Percentiles rank a stretch among this genome's conserved stretches.
Evolutionary conservation across 2,888 invertebrate species (phyloP).

Genomic region (Gryllus longicercus): DNA sequence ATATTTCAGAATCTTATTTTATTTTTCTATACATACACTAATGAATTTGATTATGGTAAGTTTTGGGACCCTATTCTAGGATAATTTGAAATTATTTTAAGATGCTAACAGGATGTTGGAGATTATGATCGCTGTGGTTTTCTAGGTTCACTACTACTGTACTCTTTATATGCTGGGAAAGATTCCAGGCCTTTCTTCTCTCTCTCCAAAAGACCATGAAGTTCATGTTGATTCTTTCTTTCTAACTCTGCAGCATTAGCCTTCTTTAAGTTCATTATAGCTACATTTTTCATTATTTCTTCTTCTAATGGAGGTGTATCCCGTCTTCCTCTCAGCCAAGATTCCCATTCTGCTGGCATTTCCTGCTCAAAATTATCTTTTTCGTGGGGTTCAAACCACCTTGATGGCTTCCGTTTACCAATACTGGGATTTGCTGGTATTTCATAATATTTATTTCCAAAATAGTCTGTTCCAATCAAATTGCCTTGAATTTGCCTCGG

Average conservation of each 20-base stretch:
- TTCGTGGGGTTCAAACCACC: conserved; percentile 71
- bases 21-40: no score
- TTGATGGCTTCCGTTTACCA: conserved; percentile 61
- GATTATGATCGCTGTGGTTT: no score
- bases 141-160: conserved; percentile 40
- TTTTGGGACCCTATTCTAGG: no score
- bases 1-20: no score
- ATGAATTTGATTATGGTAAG: no score
- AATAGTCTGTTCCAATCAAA: conserved; percentile 68
- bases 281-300: conserved; percentile 67
- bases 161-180: conserved; percentile 61
- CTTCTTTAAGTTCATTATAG: conserved; percentile 69
- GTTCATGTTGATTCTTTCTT: conserved; percentile 51
- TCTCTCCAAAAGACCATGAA: conserved; percentile 47
- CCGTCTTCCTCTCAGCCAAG: conserved; percentile 73
- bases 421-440: conserved; percentile 63
- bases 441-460: conserved; percentile 80
- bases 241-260: conserved; percentile 70
- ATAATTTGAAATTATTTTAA: no score
- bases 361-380: conserved; percentile 66
- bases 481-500: conserved; percentile 56
- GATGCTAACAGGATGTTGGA: no score
- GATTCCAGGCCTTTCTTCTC: conserved; percentile 46
- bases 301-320: conserved; percentile 66
- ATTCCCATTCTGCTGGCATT: conserved; percentile 82